Base-by-base conservation (phyloP, 1,140 invertebrate genomes). In the Ephestia elutella region DNA sequence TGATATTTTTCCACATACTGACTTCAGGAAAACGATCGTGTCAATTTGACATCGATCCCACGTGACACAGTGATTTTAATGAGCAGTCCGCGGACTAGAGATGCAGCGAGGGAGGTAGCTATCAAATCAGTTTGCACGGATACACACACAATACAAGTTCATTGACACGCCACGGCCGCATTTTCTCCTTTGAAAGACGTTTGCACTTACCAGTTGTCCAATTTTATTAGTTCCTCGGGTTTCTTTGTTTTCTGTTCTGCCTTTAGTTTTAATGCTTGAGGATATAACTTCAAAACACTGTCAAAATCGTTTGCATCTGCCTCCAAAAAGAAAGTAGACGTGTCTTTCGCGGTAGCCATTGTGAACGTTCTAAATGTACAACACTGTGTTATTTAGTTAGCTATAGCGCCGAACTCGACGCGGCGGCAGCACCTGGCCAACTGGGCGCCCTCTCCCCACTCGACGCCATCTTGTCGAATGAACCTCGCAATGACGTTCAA, bases 141-240 rank as follows among this genome's bases (percentile, higher is more conserved):
- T 87, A 89, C 87, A 89, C 87, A 88, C 86, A 88, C 87, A 89
- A 89, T 89, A 87, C 86, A 89, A 89, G 87, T 89, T 89, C 87
- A 89, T 89, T 89, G 87, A 89, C 87, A 89, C 87, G 86, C 86
- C 84, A 88, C 86, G 86, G 86, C 83, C 86, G 86, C 86, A 86
- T 88, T 88, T 88, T 88, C 86, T 88, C 86, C 80, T 80, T 75
- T 71, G 72, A 84, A 84, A 86, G 81, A 80, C 81, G 78, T 86
- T 80, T 68, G 71, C 67, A 94, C 94, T 95, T 91, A 96, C 96
- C 96, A 97, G 84, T 96, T 95, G 90, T 97, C 96, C 86, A 97
- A 90, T 90, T 96, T 96, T 87, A 97, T 94, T 68, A 97, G 92
- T 90, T 97, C 96, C 86, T 97, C 96, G 51, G 96, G 95, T 90